phyloP scores from a whole-genome alignment of 2,113 vertebrate species.

The Pterocles gutturalis region DNA sequence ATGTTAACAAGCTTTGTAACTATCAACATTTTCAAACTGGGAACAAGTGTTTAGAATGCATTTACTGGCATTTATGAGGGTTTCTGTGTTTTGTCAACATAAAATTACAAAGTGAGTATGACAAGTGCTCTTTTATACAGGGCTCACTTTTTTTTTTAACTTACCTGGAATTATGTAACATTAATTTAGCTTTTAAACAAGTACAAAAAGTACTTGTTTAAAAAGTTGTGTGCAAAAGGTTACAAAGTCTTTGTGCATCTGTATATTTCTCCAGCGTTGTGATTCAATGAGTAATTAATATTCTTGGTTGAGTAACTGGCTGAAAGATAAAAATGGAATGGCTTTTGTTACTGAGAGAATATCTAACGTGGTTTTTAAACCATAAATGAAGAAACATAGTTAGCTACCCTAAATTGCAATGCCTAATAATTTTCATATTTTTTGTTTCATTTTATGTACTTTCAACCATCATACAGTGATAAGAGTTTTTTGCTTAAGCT shows the following conservation, averaged over 20 bases:
- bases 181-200: neutral
- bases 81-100: neutral
- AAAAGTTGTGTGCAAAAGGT: neutral
- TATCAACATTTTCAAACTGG: neutral
- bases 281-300: slow-evolving; percentile 8
- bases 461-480: slow-evolving; percentile 10
- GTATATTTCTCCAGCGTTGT: neutral
- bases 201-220: too few relatives aligned
- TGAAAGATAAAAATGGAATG: neutral
- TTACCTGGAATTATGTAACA: neutral
- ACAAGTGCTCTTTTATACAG: neutral
- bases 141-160: neutral
- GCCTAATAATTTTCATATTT: neutral
- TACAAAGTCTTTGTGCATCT: neutral
- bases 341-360: neutral
- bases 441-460: slow-evolving; percentile 56
- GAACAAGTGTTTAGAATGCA: neutral
- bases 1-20: neutral
- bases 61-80: neutral
- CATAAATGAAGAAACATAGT: neutral
- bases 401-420: neutral
- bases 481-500: neutral
- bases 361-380: neutral
- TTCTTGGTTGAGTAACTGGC: neutral
- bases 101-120: neutral